Base-by-base conservation (phyloP, 2,797 vertebrate genomes). In the Rhinichthys osculus region DNA sequence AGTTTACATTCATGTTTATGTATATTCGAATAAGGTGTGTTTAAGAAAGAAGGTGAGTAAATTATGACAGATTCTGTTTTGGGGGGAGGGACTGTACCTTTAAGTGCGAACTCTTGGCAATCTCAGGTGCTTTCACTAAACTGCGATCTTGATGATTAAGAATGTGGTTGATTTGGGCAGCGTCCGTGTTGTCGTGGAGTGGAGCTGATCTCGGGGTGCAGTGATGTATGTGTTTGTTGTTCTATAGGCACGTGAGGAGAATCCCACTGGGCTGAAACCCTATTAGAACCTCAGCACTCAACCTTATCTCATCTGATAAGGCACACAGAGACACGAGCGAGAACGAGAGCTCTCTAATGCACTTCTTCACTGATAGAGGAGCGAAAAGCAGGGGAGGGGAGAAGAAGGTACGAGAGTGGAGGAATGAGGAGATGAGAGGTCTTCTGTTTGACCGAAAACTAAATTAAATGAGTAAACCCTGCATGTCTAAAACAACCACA, bases 231-330 rank as follows among this genome's bases (percentile, higher is more conserved):
- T 87, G 86, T 84, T 87, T 89, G 87, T 91, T 91, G 87, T 89
- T 91, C 83, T 71, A 44, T 13, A 83, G 13, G 83, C 62, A 82
- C 90, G 90, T 91, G 90, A 90, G 86, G 78, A 89, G 90, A 91
- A 91, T 91, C 86, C 70, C 57, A 57, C 86, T 73, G 86, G 62
- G 83, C 87, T 35, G 69, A 74, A 88, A 91, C 79, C 87, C 86
- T 89, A 90, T 91, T 91, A 91, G 86, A 87, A 90, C 87, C 83
- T 74, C 62, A 86, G 83, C 90, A 83, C 86, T 85, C 85, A 67
- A 78, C 57, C 88, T 91, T 91, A 91, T 91, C 90, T 88, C 87
- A 89, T 90, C 90, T 89, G 90, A 91, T 91, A 91, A 90, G 86
- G 50, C 66, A 27, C 79, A 66, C 76, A 83, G 86, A 89, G 86